These are phyloP conservation scores for Girardinichthys multiradiatus DNA, from an alignment of 2,113 vertebrate genomes.

Conservation along the genomic window DNA sequence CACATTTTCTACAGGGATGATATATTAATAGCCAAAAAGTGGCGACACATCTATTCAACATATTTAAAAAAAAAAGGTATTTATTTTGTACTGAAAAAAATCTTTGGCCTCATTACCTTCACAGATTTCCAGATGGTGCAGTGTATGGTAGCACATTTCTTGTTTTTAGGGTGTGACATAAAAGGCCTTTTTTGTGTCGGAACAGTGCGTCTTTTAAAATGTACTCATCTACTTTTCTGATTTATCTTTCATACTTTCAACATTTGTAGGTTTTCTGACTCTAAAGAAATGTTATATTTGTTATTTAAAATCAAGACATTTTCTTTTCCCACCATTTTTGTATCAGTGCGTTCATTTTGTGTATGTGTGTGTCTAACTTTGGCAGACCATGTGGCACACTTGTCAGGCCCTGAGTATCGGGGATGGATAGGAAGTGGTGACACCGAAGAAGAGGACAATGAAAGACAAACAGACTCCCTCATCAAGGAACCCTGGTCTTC, in stretches of 20 bases:
- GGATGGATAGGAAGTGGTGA: background rate
- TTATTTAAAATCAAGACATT: background rate
- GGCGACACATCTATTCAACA: background rate
- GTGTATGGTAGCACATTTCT: no score
- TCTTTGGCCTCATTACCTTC: no score
- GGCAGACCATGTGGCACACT: slow-evolving; percentile 60
- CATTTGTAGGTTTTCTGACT: no score
- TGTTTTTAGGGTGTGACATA: no score
- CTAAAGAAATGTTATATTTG: no score
- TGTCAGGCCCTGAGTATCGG: slow-evolving; percentile 26
- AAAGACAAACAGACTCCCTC: slow-evolving; percentile 36
- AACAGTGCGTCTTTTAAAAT: no score
- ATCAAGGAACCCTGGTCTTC: slow-evolving; percentile 66
- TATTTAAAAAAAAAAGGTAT: background rate
- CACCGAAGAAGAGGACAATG: slow-evolving; percentile 15
- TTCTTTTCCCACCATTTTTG: background rate
- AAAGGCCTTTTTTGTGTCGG: no score
- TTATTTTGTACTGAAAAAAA: background rate
- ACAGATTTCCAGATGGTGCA: no score
- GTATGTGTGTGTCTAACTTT: background rate
- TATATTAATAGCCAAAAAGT: background rate
- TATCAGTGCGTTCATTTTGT: background rate
- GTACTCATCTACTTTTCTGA: no score
- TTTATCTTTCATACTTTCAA: no score
- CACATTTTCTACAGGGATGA: background rate